phyloP scores from a whole-genome alignment of 2,888 invertebrate genomes.

The Sphecodes monilicornis region DNA sequence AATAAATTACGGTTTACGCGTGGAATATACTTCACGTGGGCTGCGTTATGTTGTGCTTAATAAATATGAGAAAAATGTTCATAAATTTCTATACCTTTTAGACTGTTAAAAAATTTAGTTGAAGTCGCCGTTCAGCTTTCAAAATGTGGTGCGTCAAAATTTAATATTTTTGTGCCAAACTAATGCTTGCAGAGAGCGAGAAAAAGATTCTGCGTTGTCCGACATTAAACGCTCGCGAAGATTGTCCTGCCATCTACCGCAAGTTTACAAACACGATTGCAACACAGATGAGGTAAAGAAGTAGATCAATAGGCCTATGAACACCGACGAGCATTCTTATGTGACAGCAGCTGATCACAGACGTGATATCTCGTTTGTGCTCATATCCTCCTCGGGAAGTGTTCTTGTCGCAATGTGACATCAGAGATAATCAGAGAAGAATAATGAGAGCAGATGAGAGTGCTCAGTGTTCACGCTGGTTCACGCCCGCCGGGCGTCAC shows the following conservation, averaged over 20 bases:
- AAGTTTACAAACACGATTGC: background rate
- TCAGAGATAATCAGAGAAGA: too few relatives aligned
- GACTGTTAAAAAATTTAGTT: background rate
- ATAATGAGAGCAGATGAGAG: too few relatives aligned
- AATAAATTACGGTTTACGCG: background rate
- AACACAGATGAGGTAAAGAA: background rate
- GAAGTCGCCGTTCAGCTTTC: background rate
- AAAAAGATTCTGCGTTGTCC: background rate
- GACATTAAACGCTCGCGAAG: background rate
- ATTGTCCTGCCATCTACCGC: conserved; percentile 20
- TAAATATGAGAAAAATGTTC: background rate
- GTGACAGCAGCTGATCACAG: too few relatives aligned
- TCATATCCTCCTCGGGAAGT: too few relatives aligned
- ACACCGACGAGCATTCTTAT: too few relatives aligned
- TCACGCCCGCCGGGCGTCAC: too few relatives aligned
- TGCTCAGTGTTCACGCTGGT: too few relatives aligned
- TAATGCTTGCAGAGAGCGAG: conserved; percentile 22
- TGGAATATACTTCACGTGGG: background rate
- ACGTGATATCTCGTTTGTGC: too few relatives aligned
- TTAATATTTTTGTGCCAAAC: background rate
- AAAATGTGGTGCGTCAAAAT: background rate
- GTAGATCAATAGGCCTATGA: background rate
- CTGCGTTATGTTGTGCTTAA: background rate
- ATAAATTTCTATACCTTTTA: conserved; percentile 32
- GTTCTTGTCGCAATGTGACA: too few relatives aligned